phyloP scores from a whole-genome alignment of 2,888 invertebrate genomes.

The Morpho achilles region DNA sequence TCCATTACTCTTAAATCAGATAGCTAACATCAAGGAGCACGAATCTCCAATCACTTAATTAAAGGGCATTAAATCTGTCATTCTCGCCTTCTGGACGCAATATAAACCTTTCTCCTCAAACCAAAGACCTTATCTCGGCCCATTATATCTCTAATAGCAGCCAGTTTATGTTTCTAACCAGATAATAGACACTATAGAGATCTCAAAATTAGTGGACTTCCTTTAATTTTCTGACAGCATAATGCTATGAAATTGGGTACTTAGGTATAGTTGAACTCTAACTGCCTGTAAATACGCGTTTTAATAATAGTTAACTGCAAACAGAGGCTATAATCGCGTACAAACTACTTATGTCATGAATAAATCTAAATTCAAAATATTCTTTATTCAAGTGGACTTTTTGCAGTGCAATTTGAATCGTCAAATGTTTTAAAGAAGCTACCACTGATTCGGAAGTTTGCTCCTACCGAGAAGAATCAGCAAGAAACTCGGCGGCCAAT shows the following conservation, averaged over 20 bases:
- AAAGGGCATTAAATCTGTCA: slow-evolving; percentile 70
- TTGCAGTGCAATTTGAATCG: too few species aligned
- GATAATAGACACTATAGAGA: slow-evolving; percentile 25
- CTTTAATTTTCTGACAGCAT: slow-evolving; percentile 17
- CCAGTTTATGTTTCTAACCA: slow-evolving; percentile 50
- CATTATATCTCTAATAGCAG: slow-evolving; percentile 68
- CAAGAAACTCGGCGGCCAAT: too few species aligned
- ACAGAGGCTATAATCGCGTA: background rate
- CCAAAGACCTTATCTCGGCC: slow-evolving; percentile 60
- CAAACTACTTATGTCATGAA: background rate
- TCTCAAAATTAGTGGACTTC: slow-evolving; percentile 18
- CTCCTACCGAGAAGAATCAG: too few species aligned
- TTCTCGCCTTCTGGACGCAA: slow-evolving; percentile 54
- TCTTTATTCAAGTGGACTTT: too few species aligned
- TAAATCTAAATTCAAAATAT: too few species aligned
- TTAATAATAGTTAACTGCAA: background rate
- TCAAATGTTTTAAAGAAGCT: too few species aligned
- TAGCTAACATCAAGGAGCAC: slow-evolving; percentile 46
- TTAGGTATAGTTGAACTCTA: slow-evolving; percentile 7
- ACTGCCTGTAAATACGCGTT: slow-evolving; percentile 4
- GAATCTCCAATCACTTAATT: slow-evolving; percentile 67
- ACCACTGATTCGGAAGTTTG: too few species aligned
- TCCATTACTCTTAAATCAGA: slow-evolving; percentile 43
- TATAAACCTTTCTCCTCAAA: slow-evolving; percentile 56
- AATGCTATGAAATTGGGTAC: slow-evolving; percentile 18